These are phyloP conservation scores for Salminus brasiliensis DNA, from an alignment of 2,113 vertebrate genomes.

Conservation along the genomic window DNA sequence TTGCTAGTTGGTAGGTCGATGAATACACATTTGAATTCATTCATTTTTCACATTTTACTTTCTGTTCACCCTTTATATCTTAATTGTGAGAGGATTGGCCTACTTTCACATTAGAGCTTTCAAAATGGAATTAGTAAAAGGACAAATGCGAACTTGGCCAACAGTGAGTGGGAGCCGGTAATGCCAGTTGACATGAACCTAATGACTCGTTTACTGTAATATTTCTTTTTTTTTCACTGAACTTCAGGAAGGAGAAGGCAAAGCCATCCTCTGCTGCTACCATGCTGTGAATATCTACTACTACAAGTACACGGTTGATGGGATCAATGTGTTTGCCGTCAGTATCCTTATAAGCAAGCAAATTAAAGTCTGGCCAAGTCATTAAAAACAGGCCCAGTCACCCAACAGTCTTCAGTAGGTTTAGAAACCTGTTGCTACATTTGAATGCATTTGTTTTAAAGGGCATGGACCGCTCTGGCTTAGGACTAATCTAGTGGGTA, in stretches of 20 bases:
- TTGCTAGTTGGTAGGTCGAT: no score
- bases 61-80: no score
- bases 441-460: background rate
- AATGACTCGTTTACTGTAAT: background rate
- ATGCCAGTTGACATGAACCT: background rate
- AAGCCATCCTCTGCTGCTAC: slow-evolving; percentile 79
- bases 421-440: background rate
- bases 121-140: background rate
- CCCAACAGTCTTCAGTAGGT: background rate
- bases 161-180: background rate
- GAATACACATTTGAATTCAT: no score
- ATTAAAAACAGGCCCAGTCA: background rate
- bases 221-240: slow-evolving; percentile 33
- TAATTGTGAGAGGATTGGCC: background rate
- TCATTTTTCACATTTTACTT: no score
- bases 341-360: slow-evolving; percentile 76
- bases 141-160: background rate
- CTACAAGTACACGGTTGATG: slow-evolving; percentile 83
- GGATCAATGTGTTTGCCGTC: slow-evolving; percentile 82
- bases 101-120: background rate
- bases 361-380: no score
- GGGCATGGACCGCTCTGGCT: background rate
- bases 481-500: background rate
- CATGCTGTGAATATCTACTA: slow-evolving; percentile 81
- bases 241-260: slow-evolving; percentile 65